Percentiles rank a stretch among this genome's conserved stretches.
Conservation (phyloP, 2,113 vertebrate species). For the Cettia cetti region DNA sequence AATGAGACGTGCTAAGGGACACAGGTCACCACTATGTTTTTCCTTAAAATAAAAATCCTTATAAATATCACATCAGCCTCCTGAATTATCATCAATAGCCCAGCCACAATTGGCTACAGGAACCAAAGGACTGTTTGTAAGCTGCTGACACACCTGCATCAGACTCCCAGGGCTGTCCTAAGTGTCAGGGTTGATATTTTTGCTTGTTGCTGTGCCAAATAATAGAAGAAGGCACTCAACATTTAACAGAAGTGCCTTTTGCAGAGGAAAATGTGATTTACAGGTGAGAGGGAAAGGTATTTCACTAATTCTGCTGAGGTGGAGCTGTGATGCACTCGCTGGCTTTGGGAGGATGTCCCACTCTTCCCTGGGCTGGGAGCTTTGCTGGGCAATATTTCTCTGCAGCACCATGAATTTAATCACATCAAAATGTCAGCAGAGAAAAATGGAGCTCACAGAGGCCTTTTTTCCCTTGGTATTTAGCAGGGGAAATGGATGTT, state of each 20-base stretch:
- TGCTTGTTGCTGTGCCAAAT: neutral
- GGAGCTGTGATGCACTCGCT: neutral
- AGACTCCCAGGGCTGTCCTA: fast-evolving
- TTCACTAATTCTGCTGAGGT: neutral
- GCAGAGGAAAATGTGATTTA: neutral
- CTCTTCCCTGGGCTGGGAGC: neutral
- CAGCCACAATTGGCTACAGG: neutral
- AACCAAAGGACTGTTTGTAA: neutral
- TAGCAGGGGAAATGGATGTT: neutral
- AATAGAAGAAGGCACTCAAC: neutral
- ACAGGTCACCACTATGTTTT: neutral
- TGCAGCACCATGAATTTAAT: slow-evolving; percentile 12
- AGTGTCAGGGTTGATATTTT: neutral
- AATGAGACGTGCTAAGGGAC: neutral
- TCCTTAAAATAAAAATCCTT: neutral
- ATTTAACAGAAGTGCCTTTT: neutral
- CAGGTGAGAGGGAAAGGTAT: neutral
- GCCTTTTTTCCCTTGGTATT: neutral
- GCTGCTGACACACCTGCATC: neutral
- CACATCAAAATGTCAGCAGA: slow-evolving; percentile 16
- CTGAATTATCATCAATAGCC: neutral
- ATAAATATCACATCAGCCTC: neutral
- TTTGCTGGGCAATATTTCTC: neutral
- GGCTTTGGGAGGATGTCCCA: neutral
- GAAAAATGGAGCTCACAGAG: neutral